Base-by-base conservation (phyloP, 1,140 invertebrate species). In the Gryon sp. region DNA sequence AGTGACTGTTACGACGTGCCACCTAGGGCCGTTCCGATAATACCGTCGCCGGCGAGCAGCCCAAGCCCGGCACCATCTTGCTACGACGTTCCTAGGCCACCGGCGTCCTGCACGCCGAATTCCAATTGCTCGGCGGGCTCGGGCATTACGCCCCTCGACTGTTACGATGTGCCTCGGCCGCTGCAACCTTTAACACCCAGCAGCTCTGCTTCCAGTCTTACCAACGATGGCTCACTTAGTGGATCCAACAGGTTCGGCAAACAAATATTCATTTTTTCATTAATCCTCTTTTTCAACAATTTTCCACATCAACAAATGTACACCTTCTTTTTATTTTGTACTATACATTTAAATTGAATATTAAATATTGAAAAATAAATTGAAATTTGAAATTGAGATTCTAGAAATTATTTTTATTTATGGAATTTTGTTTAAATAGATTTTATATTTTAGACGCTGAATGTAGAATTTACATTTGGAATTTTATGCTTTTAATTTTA, bases 1-100 rank as follows among this genome's bases (percentile, higher is more conserved):
- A 86, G 76, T 78, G 89, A 90, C 36, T 90, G 90, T 48, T 93
- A 93, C 82, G 92, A 93, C 80, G 91, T 92, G 50, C 92, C 92
- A 43, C 92, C 92, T 11, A 89, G 91, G 20, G 90, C 91, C 11
- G 89, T 91, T 1, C 91, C 91, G 5, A 88, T 92, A 18, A 89
- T 80, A 84, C 88, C 81, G 77, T 91, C 82, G 76, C 89, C 73
- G 0, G 82, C 80, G 15, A 86, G 77, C 65, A 85, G 86, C 68
- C 83, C 85, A 4, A 87, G 85, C 30, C 86, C 89, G 1, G 84
- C 86, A 2, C 84, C 84, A 6, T 84, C 85, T 11, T 90, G 89
- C 12, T 91, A 91, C 74, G 90, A 90, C 79, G 88, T 90, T 69
- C 90, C 90, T 26, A 83, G 89, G 41, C 86, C 89, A 15, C 83